Conservation (phyloP, 2,113 vertebrate species). For the Zingel zingel region DNA sequence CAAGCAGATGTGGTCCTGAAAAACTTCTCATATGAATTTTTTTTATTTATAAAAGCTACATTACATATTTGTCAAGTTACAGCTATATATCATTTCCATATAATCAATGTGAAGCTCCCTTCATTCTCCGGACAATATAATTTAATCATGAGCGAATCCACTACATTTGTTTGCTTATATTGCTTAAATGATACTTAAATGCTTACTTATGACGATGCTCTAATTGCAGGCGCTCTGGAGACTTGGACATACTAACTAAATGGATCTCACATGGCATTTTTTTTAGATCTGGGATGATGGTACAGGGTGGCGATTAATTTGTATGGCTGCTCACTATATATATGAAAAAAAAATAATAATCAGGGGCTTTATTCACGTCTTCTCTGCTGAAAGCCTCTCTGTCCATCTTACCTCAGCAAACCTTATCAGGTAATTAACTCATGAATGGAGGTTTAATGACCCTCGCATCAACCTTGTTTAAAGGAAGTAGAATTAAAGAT, state of each 20-base stretch:
- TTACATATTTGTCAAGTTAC: background rate
- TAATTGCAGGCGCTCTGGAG: background rate
- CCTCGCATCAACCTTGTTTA: conserved; percentile 78
- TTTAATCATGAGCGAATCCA: background rate
- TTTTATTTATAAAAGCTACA: no score
- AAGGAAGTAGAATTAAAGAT: conserved; percentile 84
- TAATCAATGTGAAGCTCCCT: background rate
- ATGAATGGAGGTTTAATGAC: conserved; percentile 82
- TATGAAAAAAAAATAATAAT: conserved; percentile 25
- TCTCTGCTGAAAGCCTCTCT: conserved; percentile 55
- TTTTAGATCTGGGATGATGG: conserved; percentile 16
- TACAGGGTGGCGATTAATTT: conserved; percentile 35
- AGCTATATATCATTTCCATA: background rate
- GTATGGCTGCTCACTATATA: conserved; percentile 20
- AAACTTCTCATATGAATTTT: background rate
- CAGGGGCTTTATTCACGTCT: conserved; percentile 40
- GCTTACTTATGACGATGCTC: background rate
- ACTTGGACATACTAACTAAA: conserved; percentile 9
- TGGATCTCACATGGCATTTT: conserved; percentile 15
- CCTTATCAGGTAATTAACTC: conserved; percentile 83
- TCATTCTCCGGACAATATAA: background rate
- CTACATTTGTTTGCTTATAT: background rate
- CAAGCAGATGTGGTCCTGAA: background rate
- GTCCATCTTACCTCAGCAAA: conserved; percentile 68
- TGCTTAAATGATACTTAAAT: background rate